A percentile compares a stretch with the other conserved stretches of the same genome.
phyloP scores from a whole-genome alignment of 2,797 vertebrate genomes.

The Tympanoctomys barrerae region DNA sequence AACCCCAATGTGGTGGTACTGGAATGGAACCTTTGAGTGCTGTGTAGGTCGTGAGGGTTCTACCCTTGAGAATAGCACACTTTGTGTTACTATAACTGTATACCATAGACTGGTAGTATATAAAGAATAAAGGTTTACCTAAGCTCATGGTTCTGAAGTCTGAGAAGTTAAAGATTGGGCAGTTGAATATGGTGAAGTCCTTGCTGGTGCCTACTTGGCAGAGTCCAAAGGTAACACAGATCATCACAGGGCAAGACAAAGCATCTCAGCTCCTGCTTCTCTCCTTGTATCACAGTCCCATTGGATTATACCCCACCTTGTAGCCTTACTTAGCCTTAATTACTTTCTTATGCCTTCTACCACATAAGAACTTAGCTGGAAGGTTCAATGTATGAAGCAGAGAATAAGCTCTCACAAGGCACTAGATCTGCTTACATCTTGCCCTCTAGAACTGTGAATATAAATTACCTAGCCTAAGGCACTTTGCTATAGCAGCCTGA shows the following conservation, averaged over 20 bases:
- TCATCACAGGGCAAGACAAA: not conserved
- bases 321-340: not conserved
- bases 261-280: not conserved
- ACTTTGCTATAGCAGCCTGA: not conserved
- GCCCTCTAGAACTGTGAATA: not conserved
- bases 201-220: not conserved
- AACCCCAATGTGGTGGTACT: not conserved
- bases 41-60: not conserved
- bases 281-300: not conserved
- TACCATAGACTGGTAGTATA: no score
- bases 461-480: not conserved
- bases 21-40: not conserved
- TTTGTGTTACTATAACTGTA: not conserved
- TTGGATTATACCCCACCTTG: not conserved
- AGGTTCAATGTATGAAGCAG: not conserved
- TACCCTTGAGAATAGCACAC: not conserved
- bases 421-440: not conserved
- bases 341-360: not conserved
- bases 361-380: not conserved
- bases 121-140: not conserved
- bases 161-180: not conserved
- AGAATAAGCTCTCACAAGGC: not conserved
- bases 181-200: not conserved
- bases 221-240: not conserved
- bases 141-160: not conserved